These are phyloP conservation scores for Tryphoninae sp. DNA, from an alignment of 2,888 invertebrate species.

Conservation along the genomic window DNA sequence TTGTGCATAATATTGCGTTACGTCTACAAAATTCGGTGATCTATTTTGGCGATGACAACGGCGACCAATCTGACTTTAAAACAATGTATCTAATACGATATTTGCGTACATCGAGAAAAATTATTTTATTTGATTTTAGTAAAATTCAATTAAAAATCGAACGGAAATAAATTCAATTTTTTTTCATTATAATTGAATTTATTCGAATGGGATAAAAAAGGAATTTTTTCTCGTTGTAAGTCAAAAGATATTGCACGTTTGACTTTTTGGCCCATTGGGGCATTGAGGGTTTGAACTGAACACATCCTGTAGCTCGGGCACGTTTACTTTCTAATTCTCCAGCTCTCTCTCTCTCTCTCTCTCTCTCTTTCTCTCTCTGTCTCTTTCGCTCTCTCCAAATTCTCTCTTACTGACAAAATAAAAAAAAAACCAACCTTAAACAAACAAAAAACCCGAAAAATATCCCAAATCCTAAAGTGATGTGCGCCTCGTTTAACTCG, in stretches of 20 bases:
- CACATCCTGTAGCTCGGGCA: slow-evolving; percentile 63
- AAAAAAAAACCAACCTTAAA: not conserved
- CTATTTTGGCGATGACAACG: slow-evolving; percentile 34
- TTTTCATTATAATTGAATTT: not conserved
- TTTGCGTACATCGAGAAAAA: slow-evolving; percentile 24
- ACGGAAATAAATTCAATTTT: not conserved
- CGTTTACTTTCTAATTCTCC: slow-evolving; percentile 61
- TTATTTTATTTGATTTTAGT: slow-evolving; percentile 8
- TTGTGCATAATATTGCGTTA: not conserved
- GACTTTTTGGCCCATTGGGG: slow-evolving; percentile 73
- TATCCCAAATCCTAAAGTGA: not conserved
- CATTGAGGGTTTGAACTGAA: slow-evolving; percentile 71
- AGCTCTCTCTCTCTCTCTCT: slow-evolving; percentile 45
- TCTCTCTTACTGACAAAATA: not conserved
- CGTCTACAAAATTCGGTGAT: slow-evolving; percentile 28
- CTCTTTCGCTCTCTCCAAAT: slow-evolving; percentile 40
- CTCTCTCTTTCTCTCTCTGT: slow-evolving; percentile 48
- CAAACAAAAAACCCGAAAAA: too few species aligned
- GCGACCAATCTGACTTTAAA: slow-evolving; percentile 24
- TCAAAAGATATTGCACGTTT: slow-evolving; percentile 73
- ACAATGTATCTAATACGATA: slow-evolving; percentile 31
- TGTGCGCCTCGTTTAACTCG: slow-evolving; percentile 52
- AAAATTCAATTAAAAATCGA: not conserved
- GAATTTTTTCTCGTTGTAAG: not conserved
- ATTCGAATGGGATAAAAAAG: not conserved